Evolutionary conservation across 2,797 vertebrate genomes (phyloP), one percentile per base, ranked within the genome.

Genomic region (Sibirionetta formosa): DNA sequence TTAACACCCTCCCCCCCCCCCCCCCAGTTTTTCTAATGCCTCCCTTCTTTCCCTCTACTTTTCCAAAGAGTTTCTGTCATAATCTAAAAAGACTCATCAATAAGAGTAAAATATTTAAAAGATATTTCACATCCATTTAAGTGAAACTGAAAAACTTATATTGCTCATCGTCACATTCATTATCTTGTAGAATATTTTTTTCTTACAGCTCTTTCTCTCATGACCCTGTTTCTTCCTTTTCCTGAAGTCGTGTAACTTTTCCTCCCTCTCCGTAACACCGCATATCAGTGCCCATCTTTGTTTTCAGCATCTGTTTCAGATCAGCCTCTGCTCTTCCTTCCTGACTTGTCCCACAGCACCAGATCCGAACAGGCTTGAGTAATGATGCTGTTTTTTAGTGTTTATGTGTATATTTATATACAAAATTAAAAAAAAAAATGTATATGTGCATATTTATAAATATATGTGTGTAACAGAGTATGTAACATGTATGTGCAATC

Each of bases 341-440:
- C 38, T 68, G 82, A 91, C 82, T 86, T 64, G 80, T 92, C 73
- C n/a, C 35, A 90, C 51, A 72, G 88, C 66, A 82, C 36, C 89
- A 56, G 54, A 95, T 94, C 85, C n/a, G 75, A 23, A 93, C 20
- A 11, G 93, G 58, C 3, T 46, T 71, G 33, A 93, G 7, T 27
- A 63, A 76, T 50, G 50, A 14, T 51, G 13, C 26, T 50, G 48
- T 2, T 24, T 51, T 80, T 61, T 65, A 5, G 27, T 69, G 60
- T 61, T 10, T n/a, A 23, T 38, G 15, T 57, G 3, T 61, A 20
- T 5, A 9, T 17, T 63, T 27, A 44, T 3, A 33, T 8, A 46
- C 7, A 33, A 42, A 6, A 4, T 22, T 27, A 12, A 64, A 42
- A 12, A 33, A n/a, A 7, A 61, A 17, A 11, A 40, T 3, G 18